Conservation (phyloP, 1,140 invertebrate species). For the Aethina tumida region DNA sequence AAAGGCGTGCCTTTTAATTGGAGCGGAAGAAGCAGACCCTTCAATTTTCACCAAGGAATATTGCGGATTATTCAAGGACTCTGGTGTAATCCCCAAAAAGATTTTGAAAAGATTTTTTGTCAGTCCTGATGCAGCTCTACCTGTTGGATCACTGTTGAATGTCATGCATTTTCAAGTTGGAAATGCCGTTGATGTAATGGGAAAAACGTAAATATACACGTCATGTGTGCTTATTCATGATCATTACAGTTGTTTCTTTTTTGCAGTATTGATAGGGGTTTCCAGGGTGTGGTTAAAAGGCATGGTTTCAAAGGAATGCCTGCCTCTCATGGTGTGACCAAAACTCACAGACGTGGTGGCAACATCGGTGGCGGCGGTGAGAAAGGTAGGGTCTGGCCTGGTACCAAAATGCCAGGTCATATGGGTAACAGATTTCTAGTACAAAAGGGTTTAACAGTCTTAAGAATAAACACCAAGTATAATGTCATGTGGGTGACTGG, state of each 20-base stretch:
- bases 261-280: slow-evolving; percentile 81
- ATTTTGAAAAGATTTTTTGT: slow-evolving; percentile 75
- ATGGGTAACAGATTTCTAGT: slow-evolving; percentile 82
- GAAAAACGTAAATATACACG: slow-evolving; percentile 71
- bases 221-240: slow-evolving; percentile 6
- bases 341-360: slow-evolving; percentile 87
- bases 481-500: slow-evolving; percentile 87
- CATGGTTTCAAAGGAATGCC: slow-evolving; percentile 94
- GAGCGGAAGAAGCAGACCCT: slow-evolving; percentile 83
- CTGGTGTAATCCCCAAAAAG: slow-evolving; percentile 84
- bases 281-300: slow-evolving; percentile 95
- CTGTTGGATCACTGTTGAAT: slow-evolving; percentile 80
- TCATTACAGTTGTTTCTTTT: slow-evolving; percentile 9
- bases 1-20: slow-evolving; percentile 71
- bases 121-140: slow-evolving; percentile 75
- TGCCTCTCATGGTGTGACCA: slow-evolving; percentile 85
- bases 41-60: slow-evolving; percentile 82
- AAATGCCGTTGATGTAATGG: slow-evolving; percentile 81
- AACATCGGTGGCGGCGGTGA: slow-evolving; percentile 78
- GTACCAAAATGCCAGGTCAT: slow-evolving; percentile 93
- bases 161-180: slow-evolving; percentile 87
- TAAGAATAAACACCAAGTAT: slow-evolving; percentile 86
- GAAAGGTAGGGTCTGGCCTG: slow-evolving; percentile 83
- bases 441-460: slow-evolving; percentile 67
- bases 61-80: slow-evolving; percentile 72